Percentiles rank a stretch among this genome's conserved stretches.
These are phyloP conservation scores for Parthenolecanium corni DNA, from an alignment of 2,888 invertebrate genomes.

Conservation along the genomic window DNA sequence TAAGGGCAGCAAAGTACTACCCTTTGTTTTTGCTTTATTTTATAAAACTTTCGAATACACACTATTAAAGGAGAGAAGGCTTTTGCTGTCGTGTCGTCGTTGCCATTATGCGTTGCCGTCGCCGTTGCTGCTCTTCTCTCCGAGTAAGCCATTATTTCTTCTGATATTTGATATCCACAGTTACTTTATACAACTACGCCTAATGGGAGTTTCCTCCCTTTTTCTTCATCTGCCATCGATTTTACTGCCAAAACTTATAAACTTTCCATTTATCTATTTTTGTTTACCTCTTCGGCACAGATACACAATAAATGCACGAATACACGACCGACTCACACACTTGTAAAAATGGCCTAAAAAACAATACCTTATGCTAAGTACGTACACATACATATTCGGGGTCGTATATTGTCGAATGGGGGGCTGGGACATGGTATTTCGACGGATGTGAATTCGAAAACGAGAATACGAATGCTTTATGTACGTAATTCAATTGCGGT, in stretches of 20 bases:
- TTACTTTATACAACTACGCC: slow-evolving; percentile 27
- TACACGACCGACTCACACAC: too few relatives aligned
- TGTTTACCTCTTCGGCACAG: slow-evolving; percentile 16
- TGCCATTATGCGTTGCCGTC: slow-evolving; percentile 17
- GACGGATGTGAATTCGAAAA: too few relatives aligned
- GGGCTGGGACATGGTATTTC: too few relatives aligned
- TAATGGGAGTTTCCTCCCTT: slow-evolving; percentile 26
- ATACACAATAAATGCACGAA: too few relatives aligned
- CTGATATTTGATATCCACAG: slow-evolving; percentile 28
- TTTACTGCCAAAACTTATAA: slow-evolving; percentile 27
- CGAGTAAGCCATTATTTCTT: slow-evolving; percentile 27
- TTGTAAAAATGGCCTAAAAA: too few relatives aligned
- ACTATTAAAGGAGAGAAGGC: not conserved
- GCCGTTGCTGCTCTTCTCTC: slow-evolving; percentile 11
- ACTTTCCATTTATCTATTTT: slow-evolving; percentile 28
- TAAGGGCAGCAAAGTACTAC: slow-evolving; percentile 21
- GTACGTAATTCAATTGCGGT: too few relatives aligned
- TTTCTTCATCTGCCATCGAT: slow-evolving; percentile 24
- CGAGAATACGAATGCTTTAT: too few relatives aligned
- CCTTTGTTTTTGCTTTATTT: slow-evolving; percentile 24
- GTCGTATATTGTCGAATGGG: too few relatives aligned
- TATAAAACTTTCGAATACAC: slow-evolving; percentile 13
- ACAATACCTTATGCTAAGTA: too few relatives aligned
- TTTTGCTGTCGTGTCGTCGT: slow-evolving; percentile 21
- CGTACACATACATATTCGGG: too few relatives aligned